Evolutionary conservation across 2,113 vertebrate species (phyloP).

Genomic region (Antigone vipio): DNA sequence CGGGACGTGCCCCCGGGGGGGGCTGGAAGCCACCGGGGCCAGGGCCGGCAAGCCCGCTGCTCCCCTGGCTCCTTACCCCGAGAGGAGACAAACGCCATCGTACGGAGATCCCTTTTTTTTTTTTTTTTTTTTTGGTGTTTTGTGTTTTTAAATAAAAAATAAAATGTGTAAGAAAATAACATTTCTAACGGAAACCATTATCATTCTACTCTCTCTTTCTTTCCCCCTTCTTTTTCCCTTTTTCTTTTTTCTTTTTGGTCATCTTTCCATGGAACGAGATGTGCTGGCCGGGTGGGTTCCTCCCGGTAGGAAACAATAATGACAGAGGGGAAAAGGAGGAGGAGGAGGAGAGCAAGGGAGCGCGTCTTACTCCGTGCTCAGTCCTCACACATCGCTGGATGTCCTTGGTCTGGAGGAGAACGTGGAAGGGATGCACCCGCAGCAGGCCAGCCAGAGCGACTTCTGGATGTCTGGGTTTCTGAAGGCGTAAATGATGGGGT

Average conservation of each 20-base stretch:
- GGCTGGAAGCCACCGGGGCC: background rate
- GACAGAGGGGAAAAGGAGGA: background rate
- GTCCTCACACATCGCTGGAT: conserved; percentile 85
- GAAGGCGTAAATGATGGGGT: conserved; percentile 91
- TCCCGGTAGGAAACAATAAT: background rate
- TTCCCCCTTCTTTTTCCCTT: background rate
- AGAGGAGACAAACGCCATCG: background rate
- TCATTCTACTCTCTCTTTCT: background rate
- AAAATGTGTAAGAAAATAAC: conserved; percentile 57
- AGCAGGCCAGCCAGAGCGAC: conserved; percentile 89
- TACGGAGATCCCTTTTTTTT: background rate
- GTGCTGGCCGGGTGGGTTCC: background rate
- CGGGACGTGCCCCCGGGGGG: background rate
- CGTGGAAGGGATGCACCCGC: conserved; percentile 83
- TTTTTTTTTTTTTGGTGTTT: conserved; percentile 6
- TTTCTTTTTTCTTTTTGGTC: background rate
- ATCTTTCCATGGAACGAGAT: conserved; percentile 16
- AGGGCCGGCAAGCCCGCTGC: background rate
- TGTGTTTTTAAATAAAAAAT: conserved; percentile 57
- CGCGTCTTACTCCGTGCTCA: background rate
- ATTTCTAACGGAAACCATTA: conserved; percentile 30
- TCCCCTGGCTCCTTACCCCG: background rate
- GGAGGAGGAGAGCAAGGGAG: background rate
- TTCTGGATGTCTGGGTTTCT: conserved; percentile 92
- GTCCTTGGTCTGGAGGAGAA: conserved; percentile 85